Conservation (phyloP, 2,888 invertebrate genomes). For the Nebria salina region DNA sequence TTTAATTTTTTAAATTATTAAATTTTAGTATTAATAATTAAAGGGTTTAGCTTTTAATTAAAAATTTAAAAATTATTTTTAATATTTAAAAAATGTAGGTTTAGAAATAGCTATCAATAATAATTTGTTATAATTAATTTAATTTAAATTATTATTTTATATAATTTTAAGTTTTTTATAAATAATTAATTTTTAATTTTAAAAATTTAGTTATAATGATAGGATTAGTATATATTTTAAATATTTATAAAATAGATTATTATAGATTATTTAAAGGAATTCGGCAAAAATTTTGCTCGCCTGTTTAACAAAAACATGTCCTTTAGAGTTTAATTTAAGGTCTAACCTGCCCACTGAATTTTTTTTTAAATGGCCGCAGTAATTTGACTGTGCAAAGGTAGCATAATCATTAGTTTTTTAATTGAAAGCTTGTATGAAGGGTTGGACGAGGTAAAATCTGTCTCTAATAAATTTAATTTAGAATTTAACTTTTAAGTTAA, state of each 20-base stretch:
- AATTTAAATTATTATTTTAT: conserved; percentile 63
- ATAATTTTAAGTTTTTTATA: conserved; percentile 61
- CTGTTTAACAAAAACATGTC: conserved; percentile 84
- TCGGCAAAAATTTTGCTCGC: conserved; percentile 73
- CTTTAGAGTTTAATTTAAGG: conserved; percentile 71
- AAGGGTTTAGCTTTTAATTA: conserved; percentile 71
- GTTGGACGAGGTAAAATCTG: conserved; percentile 73
- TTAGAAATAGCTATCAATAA: conserved; percentile 69
- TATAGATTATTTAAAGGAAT: conserved; percentile 69
- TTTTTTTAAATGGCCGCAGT: conserved; percentile 57
- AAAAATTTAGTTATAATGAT: conserved; percentile 65
- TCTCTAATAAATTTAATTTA: conserved; percentile 66
- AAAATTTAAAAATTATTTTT: conserved; percentile 64
- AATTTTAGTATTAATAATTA: conserved; percentile 65
- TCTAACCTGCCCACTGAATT: conserved; percentile 78
- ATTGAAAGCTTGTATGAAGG: conserved; percentile 83
- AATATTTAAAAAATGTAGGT: conserved; percentile 64
- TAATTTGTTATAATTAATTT: conserved; percentile 62
- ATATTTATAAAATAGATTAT: conserved; percentile 54
- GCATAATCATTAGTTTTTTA: conserved; percentile 84
- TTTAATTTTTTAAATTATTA: conserved; percentile 56
- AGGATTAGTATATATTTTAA: conserved; percentile 16
- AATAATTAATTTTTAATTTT: conserved; percentile 61
- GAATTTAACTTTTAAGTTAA: conserved; percentile 65
- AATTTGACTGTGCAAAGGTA: conserved; percentile 80